Evolutionary conservation across 2,797 vertebrate species (phyloP).

Genomic region (Alcedo atthis): DNA sequence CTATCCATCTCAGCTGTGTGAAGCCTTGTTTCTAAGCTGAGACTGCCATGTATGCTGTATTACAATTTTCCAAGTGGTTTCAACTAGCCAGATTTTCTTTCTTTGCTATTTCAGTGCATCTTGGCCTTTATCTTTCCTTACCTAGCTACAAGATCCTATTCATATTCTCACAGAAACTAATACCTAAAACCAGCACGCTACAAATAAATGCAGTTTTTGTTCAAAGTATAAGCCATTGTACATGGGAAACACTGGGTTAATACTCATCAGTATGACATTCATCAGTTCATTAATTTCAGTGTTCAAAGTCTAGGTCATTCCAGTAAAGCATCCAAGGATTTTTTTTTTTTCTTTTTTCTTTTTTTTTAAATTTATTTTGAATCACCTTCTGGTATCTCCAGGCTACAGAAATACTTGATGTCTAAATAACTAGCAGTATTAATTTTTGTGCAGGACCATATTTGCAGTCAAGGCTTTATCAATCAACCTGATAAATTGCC

Average conservation of each 20-base stretch:
- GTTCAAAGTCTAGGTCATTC: not conserved
- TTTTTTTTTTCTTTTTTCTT: not conserved
- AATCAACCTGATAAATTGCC: not conserved
- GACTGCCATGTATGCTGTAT: not conserved
- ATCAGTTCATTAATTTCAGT: not conserved
- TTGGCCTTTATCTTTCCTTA: not conserved
- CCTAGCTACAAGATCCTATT: not conserved
- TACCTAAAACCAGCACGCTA: not conserved
- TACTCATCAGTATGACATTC: not conserved
- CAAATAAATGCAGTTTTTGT: not conserved
- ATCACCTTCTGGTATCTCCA: not conserved
- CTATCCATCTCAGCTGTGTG: not conserved
- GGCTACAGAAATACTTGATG: not conserved
- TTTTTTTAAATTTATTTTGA: not conserved
- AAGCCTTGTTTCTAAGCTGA: not conserved
- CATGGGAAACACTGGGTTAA: not conserved
- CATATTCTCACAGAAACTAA: not conserved
- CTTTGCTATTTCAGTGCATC: not conserved
- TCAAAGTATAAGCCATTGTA: not conserved
- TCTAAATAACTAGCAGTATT: not conserved
- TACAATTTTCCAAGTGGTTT: not conserved
- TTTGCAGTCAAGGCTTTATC: not conserved
- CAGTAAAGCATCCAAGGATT: not conserved
- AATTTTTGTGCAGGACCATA: not conserved
- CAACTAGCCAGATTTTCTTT: not conserved